phyloP scores from a whole-genome alignment of 1,140 invertebrate genomes.

The Leptestheria dahalacensis region DNA sequence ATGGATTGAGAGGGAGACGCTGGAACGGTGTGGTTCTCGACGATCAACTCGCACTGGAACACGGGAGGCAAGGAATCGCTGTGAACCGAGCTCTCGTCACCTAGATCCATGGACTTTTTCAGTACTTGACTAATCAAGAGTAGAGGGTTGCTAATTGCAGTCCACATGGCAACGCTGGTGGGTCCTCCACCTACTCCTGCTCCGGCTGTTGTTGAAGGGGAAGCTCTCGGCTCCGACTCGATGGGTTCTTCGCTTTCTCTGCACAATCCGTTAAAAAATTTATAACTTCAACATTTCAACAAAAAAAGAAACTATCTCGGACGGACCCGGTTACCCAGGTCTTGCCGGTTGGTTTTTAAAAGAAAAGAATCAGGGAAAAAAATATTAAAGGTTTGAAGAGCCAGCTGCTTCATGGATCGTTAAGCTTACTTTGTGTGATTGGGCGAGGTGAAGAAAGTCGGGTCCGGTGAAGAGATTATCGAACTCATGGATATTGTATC shows the following conservation, averaged over 20 bases:
- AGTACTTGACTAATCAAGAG: constrained; percentile 14
- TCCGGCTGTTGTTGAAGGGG: neutral
- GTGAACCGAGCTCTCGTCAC: neutral
- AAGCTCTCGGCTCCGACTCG: neutral
- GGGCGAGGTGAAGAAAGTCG: constrained; percentile 9
- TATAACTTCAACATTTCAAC: no score
- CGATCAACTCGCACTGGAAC: neutral
- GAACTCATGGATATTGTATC: constrained; percentile 11
- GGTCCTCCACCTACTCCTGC: neutral
- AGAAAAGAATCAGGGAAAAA: no score
- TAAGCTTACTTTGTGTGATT: constrained; percentile 10
- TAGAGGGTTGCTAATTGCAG: constrained; percentile 13
- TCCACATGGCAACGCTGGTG: constrained; percentile 10
- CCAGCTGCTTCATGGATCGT: no score
- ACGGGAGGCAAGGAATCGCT: neutral
- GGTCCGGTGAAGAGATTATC: constrained; percentile 14
- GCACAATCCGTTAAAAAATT: neutral
- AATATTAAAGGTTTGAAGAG: no score
- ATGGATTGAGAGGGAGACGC: neutral
- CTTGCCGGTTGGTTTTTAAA: no score
- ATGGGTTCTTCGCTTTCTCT: neutral
- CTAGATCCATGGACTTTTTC: constrained; percentile 9
- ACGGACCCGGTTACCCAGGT: no score
- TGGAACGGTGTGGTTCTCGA: neutral
- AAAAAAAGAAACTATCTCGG: no score